phyloP scores from a whole-genome alignment of 1,140 invertebrate species.

The Drosophila rufa region DNA sequence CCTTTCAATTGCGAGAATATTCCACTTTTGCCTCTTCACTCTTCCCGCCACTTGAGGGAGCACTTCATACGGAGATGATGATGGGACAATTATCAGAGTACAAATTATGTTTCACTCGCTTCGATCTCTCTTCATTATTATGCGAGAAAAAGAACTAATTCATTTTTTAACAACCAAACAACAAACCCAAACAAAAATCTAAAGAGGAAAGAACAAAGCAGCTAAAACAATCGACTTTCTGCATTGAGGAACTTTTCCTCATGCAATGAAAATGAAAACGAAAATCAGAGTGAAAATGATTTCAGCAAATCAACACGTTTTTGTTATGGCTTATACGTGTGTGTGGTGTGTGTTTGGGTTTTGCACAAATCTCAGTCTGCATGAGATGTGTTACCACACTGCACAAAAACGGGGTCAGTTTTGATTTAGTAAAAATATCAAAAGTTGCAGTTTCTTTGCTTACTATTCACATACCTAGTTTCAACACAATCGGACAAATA shows the following conservation, averaged over 20 bases:
- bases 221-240: constrained; percentile 49
- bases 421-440: not conserved
- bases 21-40: not conserved
- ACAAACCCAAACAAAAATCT: no score
- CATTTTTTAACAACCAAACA: not conserved
- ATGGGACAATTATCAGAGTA: constrained; percentile 35
- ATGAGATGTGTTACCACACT: constrained; percentile 4
- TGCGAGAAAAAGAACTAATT: not conserved
- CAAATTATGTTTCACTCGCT: not conserved
- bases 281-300: constrained; percentile 49
- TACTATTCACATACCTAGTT: not conserved
- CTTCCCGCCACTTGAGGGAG: not conserved
- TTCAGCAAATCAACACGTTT: constrained; percentile 67
- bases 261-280: constrained; percentile 31
- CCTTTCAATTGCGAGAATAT: not conserved
- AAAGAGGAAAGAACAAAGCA: constrained; percentile 15
- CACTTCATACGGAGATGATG: constrained; percentile 32
- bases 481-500: no score
- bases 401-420: not conserved
- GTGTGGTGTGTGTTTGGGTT: constrained; percentile 17
- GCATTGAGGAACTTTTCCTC: constrained; percentile 32
- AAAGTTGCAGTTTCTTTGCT: no score
- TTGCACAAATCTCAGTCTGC: constrained; percentile 28
- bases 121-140: not conserved
- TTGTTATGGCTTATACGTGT: constrained; percentile 28